These are phyloP conservation scores for Hippopotamyrus pictus DNA, from an alignment of 2,797 vertebrate species.

Conservation along the genomic window DNA sequence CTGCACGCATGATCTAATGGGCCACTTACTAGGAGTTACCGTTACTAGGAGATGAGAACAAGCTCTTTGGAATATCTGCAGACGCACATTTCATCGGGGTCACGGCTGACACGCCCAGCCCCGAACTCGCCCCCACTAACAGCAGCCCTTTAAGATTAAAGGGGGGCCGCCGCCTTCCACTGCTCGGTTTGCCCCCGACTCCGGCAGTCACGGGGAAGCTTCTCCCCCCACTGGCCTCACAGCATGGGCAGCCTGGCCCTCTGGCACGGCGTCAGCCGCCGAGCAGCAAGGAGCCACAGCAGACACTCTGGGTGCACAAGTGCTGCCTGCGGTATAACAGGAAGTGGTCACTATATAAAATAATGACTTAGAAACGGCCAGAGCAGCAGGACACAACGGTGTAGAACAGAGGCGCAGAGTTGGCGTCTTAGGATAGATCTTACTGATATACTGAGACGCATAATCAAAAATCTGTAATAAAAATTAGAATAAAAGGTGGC, in stretches of 20 bases:
- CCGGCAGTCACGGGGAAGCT: background rate
- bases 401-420: background rate
- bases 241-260: background rate
- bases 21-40: slow-evolving; percentile 4
- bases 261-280: background rate
- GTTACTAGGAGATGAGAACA: slow-evolving; percentile 4
- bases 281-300: background rate
- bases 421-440: background rate
- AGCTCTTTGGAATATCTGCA: background rate
- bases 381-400: background rate
- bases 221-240: background rate
- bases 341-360: background rate
- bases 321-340: background rate
- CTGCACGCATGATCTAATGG: background rate
- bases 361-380: too few relatives aligned
- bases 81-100: background rate
- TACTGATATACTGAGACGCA: background rate
- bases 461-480: background rate
- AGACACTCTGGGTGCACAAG: background rate
- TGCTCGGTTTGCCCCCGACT: background rate
- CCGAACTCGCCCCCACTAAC: background rate
- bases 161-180: background rate
- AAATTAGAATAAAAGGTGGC: background rate
- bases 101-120: background rate
- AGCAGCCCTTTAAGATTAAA: background rate